Percentiles rank a stretch among this genome's conserved stretches.
These are phyloP conservation scores for Onychostoma macrolepis DNA, from an alignment of 2,113 vertebrate genomes.

Conservation along the genomic window DNA sequence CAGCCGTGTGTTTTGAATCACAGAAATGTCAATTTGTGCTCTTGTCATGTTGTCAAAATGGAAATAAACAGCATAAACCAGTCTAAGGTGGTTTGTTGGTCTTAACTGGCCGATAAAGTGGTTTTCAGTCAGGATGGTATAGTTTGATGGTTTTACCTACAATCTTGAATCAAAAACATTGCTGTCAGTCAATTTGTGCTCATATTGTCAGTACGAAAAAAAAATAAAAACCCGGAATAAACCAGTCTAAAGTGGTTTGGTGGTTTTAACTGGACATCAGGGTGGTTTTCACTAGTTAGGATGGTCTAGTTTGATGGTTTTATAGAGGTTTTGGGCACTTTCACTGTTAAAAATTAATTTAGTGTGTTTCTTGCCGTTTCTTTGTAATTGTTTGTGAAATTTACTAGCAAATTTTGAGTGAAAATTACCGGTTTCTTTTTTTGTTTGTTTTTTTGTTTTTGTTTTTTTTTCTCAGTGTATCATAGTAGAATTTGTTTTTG, in stretches of 20 bases:
- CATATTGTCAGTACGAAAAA: background rate
- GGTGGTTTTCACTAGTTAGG: background rate
- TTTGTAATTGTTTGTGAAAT: too few relatives aligned
- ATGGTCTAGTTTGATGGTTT: background rate
- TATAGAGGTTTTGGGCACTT: background rate
- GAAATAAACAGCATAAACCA: background rate
- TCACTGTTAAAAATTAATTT: too few relatives aligned
- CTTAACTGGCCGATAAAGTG: background rate
- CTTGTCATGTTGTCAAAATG: background rate
- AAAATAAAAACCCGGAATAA: too few relatives aligned
- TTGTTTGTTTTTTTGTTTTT: too few relatives aligned
- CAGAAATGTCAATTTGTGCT: background rate
- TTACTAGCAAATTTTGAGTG: too few relatives aligned
- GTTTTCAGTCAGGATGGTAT: background rate
- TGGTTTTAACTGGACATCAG: background rate
- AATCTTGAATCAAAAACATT: background rate
- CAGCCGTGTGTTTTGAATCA: slow-evolving; percentile 12
- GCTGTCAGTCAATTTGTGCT: background rate
- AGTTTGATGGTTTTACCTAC: background rate
- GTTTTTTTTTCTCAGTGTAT: too few relatives aligned
- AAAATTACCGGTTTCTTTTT: too few relatives aligned
- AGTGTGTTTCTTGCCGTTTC: too few relatives aligned
- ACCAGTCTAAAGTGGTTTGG: background rate
- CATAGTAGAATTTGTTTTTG: background rate
- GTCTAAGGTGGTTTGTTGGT: slow-evolving; percentile 1